Evolutionary conservation across 2,797 vertebrate genomes (phyloP).

Genomic region (Rallus crepitans): DNA sequence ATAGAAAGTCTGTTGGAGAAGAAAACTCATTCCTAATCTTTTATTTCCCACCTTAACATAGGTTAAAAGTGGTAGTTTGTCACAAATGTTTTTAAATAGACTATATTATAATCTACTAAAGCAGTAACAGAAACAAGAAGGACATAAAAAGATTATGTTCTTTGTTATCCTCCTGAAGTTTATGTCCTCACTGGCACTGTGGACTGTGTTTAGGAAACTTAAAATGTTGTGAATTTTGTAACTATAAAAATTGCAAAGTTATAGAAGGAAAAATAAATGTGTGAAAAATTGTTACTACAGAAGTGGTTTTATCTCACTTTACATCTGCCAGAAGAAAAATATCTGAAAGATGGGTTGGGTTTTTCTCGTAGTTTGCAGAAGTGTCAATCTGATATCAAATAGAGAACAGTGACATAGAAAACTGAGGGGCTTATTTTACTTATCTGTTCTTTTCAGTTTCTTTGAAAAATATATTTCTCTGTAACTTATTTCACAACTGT

Average conservation of each 20-base stretch:
- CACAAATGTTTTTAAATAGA: neutral
- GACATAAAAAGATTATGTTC: neutral
- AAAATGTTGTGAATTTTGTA: neutral
- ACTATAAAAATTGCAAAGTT: neutral
- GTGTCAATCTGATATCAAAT: neutral
- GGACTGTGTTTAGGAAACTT: neutral
- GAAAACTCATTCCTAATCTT: neutral
- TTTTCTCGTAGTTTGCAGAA: neutral
- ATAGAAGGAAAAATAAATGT: neutral
- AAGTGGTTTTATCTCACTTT: neutral
- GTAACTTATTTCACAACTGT: neutral
- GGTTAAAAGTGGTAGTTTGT: neutral
- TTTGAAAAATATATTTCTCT: neutral
- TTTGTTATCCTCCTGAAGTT: neutral
- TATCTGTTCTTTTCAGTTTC: neutral
- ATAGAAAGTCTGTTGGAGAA: neutral
- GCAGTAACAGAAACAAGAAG: neutral
- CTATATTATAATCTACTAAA: neutral
- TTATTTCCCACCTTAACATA: neutral
- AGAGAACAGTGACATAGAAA: neutral
- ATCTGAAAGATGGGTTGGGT: neutral
- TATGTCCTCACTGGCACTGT: neutral
- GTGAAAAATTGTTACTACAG: neutral
- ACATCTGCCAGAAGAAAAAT: neutral
- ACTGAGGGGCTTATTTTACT: neutral